Evolutionary conservation across 2,888 invertebrate species (phyloP), one percentile per base, ranked within the genome.

Genomic region (Brachyptera risi): DNA sequence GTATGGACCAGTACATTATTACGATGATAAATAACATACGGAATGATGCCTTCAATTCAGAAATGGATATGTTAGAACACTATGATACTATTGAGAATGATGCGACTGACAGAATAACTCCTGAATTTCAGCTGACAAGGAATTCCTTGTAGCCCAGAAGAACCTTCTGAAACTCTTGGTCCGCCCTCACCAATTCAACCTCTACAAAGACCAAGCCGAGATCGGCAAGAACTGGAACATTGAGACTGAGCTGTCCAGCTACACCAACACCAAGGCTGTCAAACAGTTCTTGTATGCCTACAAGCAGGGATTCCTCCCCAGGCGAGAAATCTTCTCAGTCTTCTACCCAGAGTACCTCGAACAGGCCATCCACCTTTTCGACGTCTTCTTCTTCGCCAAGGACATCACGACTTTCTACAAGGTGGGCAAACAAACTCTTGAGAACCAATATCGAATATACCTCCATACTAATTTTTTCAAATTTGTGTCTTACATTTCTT

Each of bases 361-460:
- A 44, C 80, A 83, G 68, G 78, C 80, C 3, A 74, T 78, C 9
- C 66, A 69, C 13, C 66, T 78, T 1, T 84, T 80, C 76, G 74
- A 82, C 51, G 70, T 84, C 17, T 77, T 86, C 69, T 80, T 76
- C 73, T 79, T 79, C 63, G 82, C 85, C 54, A 82, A 80, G 70
- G 81, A 83, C 73, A 85, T 81, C 68, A 78, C 79, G 0, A 80
- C 79, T 57, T 83, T 86, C 75, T 81, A 80, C 72, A 79, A 79
- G 63, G 67, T 64, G 60, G 51, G 0, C 9, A 9, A 40, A 9
- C 1, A 11, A 11, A 21, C 50, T 50, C 23, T 0, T 15, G n/a
- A 11, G n/a, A 47, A 47, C 47, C 13, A 4, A 13, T 21, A 40
- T 9, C 11, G 17, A 40, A 9, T 40, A 15, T n/a, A 40, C 11